Evolutionary conservation across 2,888 invertebrate species (phyloP).

Genomic region (Amiota mariae): DNA sequence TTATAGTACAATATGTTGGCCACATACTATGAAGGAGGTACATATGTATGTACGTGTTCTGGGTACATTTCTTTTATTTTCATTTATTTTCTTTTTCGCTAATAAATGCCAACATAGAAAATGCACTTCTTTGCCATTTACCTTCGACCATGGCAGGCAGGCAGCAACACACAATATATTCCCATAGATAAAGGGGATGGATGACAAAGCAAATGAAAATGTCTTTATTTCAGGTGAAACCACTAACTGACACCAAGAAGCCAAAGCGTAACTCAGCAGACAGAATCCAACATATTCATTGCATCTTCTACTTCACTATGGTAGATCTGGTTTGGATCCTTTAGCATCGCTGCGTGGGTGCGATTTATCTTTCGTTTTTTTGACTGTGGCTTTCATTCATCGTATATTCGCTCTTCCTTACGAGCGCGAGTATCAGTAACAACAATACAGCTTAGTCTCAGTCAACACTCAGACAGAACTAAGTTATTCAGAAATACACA

Average conservation of each 20-base stretch:
- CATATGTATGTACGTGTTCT: constrained; percentile 4
- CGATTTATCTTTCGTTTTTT: constrained; percentile 27
- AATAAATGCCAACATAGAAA: constrained; percentile 23
- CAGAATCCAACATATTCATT: neutral
- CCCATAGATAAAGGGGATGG: neutral
- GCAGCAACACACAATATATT: neutral
- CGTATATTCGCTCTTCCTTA: too few species aligned
- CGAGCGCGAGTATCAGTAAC: too few species aligned
- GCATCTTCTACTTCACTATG: neutral
- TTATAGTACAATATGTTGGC: too few species aligned
- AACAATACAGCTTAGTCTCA: constrained; percentile 12
- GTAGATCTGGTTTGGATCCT: neutral
- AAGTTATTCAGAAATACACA: constrained; percentile 40
- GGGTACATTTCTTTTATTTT: neutral
- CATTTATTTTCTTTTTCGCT: constrained; percentile 16
- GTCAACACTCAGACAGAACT: constrained; percentile 23
- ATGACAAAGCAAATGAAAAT: neutral
- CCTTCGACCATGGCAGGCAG: too few species aligned
- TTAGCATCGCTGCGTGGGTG: constrained; percentile 7
- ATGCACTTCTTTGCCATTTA: constrained; percentile 18
- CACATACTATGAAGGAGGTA: too few species aligned
- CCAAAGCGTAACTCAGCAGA: neutral
- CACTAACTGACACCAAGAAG: neutral
- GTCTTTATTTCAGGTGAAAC: too few species aligned
- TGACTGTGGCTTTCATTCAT: too few species aligned